phyloP scores from a whole-genome alignment of 1,140 invertebrate genomes.

The Yoshiicerus persimilis region DNA sequence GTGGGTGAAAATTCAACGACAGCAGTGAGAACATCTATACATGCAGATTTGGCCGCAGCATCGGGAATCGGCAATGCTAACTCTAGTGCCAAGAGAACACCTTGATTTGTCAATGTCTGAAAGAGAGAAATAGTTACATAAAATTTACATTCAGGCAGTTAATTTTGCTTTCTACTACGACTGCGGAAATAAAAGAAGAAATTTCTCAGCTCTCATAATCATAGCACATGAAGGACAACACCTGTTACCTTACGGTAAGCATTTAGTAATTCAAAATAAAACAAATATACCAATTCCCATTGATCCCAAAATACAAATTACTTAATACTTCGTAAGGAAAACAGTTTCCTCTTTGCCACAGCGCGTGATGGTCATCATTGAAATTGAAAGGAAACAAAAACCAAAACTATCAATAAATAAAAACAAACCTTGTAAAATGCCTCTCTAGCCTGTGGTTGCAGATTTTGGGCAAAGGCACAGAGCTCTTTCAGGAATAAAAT shows the following conservation, averaged over 20 bases:
- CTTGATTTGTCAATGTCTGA: slow-evolving; percentile 84
- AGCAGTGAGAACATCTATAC: slow-evolving; percentile 96
- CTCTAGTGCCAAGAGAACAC: slow-evolving; percentile 91
- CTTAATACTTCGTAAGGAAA: not conserved
- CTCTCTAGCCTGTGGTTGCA: slow-evolving; percentile 95
- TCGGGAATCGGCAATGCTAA: slow-evolving; percentile 92
- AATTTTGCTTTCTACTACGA: not conserved
- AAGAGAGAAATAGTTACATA: slow-evolving; percentile 44
- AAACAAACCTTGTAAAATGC: slow-evolving; percentile 82
- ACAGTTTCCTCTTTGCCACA: slow-evolving; percentile 28
- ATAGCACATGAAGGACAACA: slow-evolving; percentile 34
- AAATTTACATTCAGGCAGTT: too few relatives aligned
- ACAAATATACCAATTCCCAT: not conserved
- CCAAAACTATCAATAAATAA: not conserved
- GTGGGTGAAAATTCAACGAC: slow-evolving; percentile 98
- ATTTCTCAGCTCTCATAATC: slow-evolving; percentile 46
- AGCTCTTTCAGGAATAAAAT: slow-evolving; percentile 98
- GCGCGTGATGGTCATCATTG: slow-evolving; percentile 38
- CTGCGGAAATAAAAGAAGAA: too few relatives aligned
- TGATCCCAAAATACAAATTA: not conserved
- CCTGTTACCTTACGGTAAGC: not conserved
- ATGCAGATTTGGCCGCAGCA: slow-evolving; percentile 87
- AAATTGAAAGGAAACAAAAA: not conserved
- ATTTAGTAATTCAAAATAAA: not conserved
- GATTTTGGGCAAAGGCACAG: slow-evolving; percentile 97